phyloP scores from a whole-genome alignment of 1,140 invertebrate species.

The Amphibalanus amphitrite region DNA sequence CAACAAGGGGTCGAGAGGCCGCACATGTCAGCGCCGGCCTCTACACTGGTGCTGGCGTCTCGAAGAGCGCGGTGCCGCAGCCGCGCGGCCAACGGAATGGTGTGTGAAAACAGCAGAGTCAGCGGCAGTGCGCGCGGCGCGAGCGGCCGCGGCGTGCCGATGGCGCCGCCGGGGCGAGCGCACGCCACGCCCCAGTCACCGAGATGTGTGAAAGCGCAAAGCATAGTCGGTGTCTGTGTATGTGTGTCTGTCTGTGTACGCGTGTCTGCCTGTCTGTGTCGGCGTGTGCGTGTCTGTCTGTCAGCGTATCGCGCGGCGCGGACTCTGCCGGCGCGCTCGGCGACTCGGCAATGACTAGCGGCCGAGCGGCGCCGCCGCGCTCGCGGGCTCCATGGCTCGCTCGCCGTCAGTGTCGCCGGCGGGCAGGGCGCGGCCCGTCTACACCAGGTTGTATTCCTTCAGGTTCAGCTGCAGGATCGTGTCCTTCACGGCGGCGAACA shows the following conservation, averaged over 20 bases:
- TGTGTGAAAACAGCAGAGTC: neutral
- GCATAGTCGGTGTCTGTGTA: neutral
- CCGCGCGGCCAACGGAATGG: neutral
- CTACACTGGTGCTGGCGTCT: neutral
- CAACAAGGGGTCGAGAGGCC: neutral
- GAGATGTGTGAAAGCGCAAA: neutral
- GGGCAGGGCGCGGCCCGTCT: constrained; percentile 23
- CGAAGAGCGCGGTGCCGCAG: too few relatives aligned
- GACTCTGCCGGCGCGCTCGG: too few relatives aligned
- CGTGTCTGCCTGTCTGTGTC: neutral
- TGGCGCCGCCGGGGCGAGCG: too few relatives aligned
- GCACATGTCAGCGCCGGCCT: neutral
- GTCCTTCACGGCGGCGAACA: constrained; percentile 98
- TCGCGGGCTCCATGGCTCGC: too few relatives aligned
- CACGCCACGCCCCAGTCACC: neutral
- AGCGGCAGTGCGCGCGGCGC: neutral
- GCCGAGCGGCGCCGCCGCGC: too few relatives aligned
- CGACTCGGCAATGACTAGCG: neutral
- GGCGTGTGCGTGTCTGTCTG: neutral
- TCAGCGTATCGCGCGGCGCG: neutral
- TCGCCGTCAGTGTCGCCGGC: too few relatives aligned
- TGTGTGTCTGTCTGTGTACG: neutral
- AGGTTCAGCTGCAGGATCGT: constrained; percentile 97
- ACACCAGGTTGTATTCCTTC: constrained; percentile 98
- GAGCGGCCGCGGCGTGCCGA: too few relatives aligned